phyloP scores from a whole-genome alignment of 1,140 invertebrate species.

The Triops longicaudatus region DNA sequence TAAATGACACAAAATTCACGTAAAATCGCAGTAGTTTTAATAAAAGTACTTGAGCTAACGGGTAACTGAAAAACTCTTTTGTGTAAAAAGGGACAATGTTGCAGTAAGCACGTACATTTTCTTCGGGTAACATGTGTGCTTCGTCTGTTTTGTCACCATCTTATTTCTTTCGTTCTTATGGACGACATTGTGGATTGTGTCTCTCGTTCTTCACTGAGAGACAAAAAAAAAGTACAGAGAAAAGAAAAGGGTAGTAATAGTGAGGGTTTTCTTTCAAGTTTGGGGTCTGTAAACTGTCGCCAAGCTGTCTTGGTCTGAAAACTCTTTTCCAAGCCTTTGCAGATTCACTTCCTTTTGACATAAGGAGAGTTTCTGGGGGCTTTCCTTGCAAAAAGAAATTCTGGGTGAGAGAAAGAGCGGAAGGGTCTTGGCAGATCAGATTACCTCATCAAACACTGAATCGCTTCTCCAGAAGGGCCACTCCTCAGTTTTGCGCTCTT shows the following conservation, averaged over 20 bases:
- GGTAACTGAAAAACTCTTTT: too few species aligned
- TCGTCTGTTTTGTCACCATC: too few species aligned
- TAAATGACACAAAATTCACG: too few species aligned
- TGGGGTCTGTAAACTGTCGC: not conserved
- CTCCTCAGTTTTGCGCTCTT: not conserved
- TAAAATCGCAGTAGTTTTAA: too few species aligned
- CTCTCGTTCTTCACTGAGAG: not conserved
- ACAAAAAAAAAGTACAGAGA: not conserved
- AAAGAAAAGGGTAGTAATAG: not conserved
- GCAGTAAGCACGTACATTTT: too few species aligned
- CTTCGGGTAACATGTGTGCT: too few species aligned
- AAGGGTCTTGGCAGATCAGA: not conserved
- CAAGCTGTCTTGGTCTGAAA: not conserved
- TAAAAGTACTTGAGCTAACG: too few species aligned
- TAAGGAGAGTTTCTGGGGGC: not conserved
- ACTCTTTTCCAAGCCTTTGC: not conserved
- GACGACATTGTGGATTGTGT: not conserved
- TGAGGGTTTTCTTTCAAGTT: not conserved
- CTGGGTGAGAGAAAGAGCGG: not conserved
- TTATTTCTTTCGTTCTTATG: too few species aligned
- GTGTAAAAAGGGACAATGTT: too few species aligned
- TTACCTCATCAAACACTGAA: slow-evolving; percentile 5
- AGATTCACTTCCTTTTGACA: not conserved
- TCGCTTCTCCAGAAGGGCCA: slow-evolving; percentile 13
- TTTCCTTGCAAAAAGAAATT: not conserved